Evolutionary conservation across 2,113 vertebrate species (phyloP).

Genomic region (Chaetops frenatus): DNA sequence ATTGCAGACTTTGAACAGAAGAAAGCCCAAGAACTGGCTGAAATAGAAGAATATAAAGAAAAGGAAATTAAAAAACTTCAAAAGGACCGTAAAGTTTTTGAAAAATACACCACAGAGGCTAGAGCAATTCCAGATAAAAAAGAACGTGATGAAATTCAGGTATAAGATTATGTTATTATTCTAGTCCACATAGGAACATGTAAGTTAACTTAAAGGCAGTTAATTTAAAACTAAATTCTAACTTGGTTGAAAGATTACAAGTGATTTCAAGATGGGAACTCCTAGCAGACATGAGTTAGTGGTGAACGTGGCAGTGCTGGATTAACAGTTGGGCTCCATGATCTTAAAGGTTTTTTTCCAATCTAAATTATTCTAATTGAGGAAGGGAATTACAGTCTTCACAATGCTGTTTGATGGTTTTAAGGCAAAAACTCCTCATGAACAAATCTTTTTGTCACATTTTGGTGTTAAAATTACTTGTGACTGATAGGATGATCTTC

Average conservation of each 20-base stretch:
- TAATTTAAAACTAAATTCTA: background rate
- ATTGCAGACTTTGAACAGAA: constrained; percentile 81
- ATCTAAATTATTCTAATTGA: background rate
- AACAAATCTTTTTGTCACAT: background rate
- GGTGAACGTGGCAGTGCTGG: background rate
- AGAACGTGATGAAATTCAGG: constrained; percentile 96
- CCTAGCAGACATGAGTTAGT: background rate
- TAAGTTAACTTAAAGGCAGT: background rate
- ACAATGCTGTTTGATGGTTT: background rate
- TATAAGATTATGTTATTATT: constrained; percentile 28
- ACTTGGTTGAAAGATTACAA: background rate
- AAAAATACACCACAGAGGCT: constrained; percentile 80
- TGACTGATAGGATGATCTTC: background rate
- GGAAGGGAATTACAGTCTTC: background rate
- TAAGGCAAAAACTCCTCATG: background rate
- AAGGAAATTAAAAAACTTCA: constrained; percentile 89
- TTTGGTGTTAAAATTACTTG: background rate
- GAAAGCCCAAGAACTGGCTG: constrained; percentile 79
- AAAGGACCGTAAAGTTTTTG: constrained; percentile 89
- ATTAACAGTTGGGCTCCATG: background rate
- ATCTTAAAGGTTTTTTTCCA: background rate
- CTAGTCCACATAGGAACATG: background rate
- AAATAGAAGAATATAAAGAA: constrained; percentile 86
- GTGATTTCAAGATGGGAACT: background rate
- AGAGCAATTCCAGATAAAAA: constrained; percentile 91